These are phyloP conservation scores for Rhinolophus sinicus DNA, from an alignment of 2,113 vertebrate species.

Conservation along the genomic window DNA sequence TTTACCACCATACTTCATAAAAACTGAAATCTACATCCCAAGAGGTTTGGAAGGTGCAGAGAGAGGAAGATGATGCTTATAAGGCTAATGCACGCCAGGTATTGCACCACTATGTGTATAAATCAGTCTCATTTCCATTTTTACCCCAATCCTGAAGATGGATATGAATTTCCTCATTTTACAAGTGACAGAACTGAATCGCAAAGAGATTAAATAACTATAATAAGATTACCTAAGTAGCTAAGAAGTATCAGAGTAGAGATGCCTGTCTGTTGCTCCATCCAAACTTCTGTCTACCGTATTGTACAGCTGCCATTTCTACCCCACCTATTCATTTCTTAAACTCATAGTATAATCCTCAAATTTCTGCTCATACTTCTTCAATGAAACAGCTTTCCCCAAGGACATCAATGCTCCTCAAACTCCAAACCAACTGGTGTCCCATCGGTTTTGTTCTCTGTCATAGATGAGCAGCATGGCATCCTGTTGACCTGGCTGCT, in stretches of 20 bases:
- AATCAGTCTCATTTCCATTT: background rate
- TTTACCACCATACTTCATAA: background rate
- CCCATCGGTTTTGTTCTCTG: background rate
- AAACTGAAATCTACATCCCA: background rate
- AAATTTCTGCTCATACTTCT: background rate
- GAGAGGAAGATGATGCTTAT: accelerated
- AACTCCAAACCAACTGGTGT: background rate
- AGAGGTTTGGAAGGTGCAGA: background rate
- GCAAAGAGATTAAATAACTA: background rate
- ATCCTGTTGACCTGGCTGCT: background rate
- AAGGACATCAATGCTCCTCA: accelerated
- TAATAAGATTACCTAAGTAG: background rate
- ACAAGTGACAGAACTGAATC: background rate
- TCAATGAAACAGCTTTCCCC: background rate
- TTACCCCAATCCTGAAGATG: background rate
- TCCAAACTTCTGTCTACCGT: background rate
- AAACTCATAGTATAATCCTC: background rate
- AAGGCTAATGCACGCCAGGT: too few relatives aligned
- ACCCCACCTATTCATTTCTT: background rate
- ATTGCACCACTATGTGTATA: too few relatives aligned
- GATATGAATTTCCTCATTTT: background rate
- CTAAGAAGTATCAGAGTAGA: background rate
- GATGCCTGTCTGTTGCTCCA: accelerated
- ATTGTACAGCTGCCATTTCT: background rate
- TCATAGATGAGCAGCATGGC: too few relatives aligned